A percentile compares a stretch with the other conserved stretches of the same genome.
Evolutionary conservation across 1,140 invertebrate genomes (phyloP).

Genomic region (Lineus longissimus): DNA sequence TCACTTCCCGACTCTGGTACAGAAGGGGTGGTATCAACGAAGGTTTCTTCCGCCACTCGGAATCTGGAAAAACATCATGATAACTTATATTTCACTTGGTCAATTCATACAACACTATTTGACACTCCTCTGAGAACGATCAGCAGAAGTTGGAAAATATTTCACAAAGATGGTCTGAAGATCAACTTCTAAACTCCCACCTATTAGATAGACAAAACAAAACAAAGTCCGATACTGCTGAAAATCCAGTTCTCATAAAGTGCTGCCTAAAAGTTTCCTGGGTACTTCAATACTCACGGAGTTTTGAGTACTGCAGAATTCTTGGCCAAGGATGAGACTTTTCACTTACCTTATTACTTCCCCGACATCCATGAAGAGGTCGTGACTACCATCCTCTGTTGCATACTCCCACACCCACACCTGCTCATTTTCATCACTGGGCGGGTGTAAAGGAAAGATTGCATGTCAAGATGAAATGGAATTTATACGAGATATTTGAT

Average conservation of each 20-base stretch:
- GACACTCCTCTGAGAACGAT: too few relatives aligned
- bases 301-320: neutral
- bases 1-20: conserved; percentile 59
- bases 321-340: neutral
- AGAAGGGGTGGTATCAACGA: conserved; percentile 80
- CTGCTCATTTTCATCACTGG: conserved; percentile 81
- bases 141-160: neutral
- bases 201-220: too few relatives aligned
- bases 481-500: too few relatives aligned
- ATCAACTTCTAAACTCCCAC: too few relatives aligned
- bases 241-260: too few relatives aligned
- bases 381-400: conserved; percentile 76
- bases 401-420: conserved; percentile 95
- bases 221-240: too few relatives aligned
- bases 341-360: conserved; percentile 67
- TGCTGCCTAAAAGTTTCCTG: too few relatives aligned
- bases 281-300: neutral
- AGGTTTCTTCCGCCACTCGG: conserved; percentile 79
- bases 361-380: conserved; percentile 59
- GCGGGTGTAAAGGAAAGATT: too few relatives aligned
- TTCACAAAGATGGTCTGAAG: neutral
- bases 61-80: conserved; percentile 65
- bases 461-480: too few relatives aligned
- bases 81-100: too few relatives aligned
- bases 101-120: too few relatives aligned